phyloP scores from a whole-genome alignment of 1,140 invertebrate species.

The Trichonephila clavipes region DNA sequence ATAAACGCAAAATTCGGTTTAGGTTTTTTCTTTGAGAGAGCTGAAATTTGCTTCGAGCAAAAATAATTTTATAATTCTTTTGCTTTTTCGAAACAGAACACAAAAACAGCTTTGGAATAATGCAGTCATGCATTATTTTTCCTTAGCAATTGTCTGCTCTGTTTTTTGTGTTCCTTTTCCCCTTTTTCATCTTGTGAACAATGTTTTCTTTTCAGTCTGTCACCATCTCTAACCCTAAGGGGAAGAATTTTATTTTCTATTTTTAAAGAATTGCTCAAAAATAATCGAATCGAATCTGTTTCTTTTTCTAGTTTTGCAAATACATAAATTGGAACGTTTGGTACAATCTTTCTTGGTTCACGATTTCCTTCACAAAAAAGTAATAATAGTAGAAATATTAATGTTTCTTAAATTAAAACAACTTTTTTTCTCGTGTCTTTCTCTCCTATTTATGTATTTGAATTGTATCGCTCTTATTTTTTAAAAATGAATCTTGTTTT shows the following conservation, averaged over 20 bases:
- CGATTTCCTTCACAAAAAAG: neutral
- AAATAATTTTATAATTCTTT: neutral
- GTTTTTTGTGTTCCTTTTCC: neutral
- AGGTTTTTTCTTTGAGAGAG: neutral
- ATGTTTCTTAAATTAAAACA: too few species aligned
- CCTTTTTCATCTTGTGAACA: neutral
- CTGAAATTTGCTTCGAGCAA: neutral
- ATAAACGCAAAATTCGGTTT: too few species aligned
- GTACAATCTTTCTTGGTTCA: neutral
- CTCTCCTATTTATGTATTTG: too few species aligned
- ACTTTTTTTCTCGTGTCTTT: too few species aligned
- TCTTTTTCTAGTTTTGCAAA: neutral
- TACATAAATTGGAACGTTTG: neutral
- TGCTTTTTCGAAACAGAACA: neutral
- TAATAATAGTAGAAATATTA: too few species aligned
- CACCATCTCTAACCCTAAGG: neutral
- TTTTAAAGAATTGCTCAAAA: neutral
- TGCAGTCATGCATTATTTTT: neutral
- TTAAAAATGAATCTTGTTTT: too few species aligned
- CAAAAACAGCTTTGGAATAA: neutral
- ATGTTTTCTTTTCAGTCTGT: conserved; percentile 17
- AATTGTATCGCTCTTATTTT: too few species aligned
- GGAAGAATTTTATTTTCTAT: neutral
- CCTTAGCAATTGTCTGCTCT: neutral
- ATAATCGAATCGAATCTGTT: neutral